Percentiles rank a stretch among this genome's conserved stretches.
These are phyloP conservation scores for Nyctibius grandis DNA, from an alignment of 2,797 vertebrate genomes.

Conservation along the genomic window DNA sequence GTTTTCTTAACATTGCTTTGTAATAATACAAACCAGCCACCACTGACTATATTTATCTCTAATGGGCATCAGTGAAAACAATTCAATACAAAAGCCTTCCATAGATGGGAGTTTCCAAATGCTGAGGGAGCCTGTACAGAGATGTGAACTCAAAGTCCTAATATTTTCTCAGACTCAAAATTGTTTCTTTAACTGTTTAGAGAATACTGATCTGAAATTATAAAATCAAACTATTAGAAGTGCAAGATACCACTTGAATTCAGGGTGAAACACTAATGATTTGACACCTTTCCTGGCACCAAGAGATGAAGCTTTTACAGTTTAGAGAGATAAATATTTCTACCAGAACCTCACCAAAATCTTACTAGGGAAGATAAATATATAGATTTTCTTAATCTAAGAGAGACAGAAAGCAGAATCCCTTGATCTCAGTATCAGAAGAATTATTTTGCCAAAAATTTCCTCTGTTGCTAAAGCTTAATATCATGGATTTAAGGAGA, in stretches of 20 bases:
- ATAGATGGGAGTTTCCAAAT: not conserved
- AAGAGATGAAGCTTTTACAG: not conserved
- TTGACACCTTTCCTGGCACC: not conserved
- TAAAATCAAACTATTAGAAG: not conserved
- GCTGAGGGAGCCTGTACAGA: not conserved
- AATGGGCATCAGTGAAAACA: not conserved
- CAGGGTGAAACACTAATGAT: not conserved
- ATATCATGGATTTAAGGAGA: not conserved
- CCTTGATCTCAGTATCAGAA: not conserved
- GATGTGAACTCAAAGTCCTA: not conserved
- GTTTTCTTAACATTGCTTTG: not conserved
- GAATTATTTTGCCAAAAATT: not conserved
- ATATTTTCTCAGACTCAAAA: not conserved
- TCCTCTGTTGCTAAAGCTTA: not conserved
- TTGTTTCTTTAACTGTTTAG: not conserved
- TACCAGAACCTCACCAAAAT: not conserved
- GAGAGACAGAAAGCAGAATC: not conserved
- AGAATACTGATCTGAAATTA: not conserved
- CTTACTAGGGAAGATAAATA: not conserved
- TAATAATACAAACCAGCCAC: not conserved
- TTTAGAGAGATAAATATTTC: not conserved
- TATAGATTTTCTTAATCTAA: not conserved
- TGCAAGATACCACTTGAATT: not conserved
- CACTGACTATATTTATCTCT: not conserved
- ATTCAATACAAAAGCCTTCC: not conserved